These are phyloP conservation scores for Vipera ursinii DNA, from an alignment of 2,797 vertebrate species.

Conservation along the genomic window DNA sequence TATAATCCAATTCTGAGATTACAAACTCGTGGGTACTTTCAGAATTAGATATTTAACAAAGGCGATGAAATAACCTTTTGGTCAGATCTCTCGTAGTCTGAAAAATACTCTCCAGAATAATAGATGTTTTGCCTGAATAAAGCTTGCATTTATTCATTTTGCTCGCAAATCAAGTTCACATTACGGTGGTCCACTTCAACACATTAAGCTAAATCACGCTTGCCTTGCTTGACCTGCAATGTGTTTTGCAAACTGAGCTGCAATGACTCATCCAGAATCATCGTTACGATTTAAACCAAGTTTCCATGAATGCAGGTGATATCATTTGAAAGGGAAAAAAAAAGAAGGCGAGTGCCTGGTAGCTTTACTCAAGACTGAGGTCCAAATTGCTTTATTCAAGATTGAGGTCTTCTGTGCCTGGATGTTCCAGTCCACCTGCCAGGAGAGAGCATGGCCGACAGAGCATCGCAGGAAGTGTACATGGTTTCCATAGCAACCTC, in stretches of 20 bases:
- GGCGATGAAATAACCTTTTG: too few species aligned
- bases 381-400: neutral
- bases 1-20: neutral
- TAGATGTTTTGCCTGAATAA: neutral
- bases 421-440: neutral
- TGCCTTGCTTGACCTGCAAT: neutral
- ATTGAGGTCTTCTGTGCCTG: neutral
- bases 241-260: neutral
- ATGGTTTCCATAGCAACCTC: constrained; percentile 34
- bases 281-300: neutral
- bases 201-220: neutral
- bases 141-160: neutral
- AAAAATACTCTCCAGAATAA: neutral
- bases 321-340: neutral
- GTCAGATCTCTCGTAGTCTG: neutral
- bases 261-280: neutral
- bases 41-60: too few species aligned
- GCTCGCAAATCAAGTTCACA: neutral
- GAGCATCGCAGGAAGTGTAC: neutral
- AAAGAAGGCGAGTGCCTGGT: neutral
- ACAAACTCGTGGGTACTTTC: neutral
- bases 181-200: neutral
- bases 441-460: neutral
- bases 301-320: neutral
- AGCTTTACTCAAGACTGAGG: neutral